Percentiles rank a stretch among this genome's conserved stretches.
phyloP scores from a whole-genome alignment of 2,113 vertebrate species.

The Epinephelus moara region DNA sequence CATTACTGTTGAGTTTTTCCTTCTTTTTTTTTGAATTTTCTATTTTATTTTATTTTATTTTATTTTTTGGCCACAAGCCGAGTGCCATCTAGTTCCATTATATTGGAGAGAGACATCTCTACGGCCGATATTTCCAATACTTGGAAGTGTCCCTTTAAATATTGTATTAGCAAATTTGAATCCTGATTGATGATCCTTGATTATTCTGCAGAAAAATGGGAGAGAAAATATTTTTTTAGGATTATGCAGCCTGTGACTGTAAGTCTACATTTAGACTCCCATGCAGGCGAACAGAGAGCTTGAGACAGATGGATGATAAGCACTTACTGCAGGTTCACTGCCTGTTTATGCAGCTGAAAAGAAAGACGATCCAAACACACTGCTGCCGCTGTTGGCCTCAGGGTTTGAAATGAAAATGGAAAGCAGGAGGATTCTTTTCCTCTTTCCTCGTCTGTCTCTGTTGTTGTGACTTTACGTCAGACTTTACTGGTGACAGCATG shows the following conservation, averaged over 20 bases:
- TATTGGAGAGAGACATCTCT: no score
- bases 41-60: no score
- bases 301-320: conserved; percentile 38
- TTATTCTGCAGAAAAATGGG: background rate
- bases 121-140: no score
- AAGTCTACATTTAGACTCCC: background rate
- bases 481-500: background rate
- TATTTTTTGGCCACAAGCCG: no score
- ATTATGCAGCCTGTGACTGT: background rate
- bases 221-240: background rate
- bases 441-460: background rate
- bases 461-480: background rate
- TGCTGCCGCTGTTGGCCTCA: conserved; percentile 29
- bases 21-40: no score
- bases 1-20: no score
- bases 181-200: background rate
- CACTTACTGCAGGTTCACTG: conserved; percentile 43
- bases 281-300: background rate
- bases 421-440: background rate
- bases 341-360: conserved; percentile 31
- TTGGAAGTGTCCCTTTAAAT: no score
- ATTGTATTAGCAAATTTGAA: no score
- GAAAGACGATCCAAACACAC: conserved; percentile 7
- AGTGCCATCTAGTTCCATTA: no score
- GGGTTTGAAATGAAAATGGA: background rate